Evolutionary conservation across 2,113 vertebrate genomes (phyloP), one percentile per base, ranked within the genome.

Genomic region (Vimba vimba): DNA sequence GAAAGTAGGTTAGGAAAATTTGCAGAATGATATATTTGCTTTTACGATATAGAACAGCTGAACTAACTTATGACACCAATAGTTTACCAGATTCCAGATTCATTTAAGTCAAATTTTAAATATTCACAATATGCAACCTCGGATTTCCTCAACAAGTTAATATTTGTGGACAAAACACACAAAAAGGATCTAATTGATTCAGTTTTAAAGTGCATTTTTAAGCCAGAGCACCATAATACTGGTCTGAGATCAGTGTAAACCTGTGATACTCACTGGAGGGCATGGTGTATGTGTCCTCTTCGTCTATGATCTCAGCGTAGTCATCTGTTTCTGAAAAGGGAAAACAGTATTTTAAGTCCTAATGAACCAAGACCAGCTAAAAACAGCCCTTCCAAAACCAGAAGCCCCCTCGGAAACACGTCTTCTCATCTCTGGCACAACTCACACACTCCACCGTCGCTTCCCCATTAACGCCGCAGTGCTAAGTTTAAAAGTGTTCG

Each of bases 291-390:
- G 97, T 98, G 90, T 99, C 98, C 91, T 99, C 98, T 90, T 99
- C 98, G 86, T 99, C 98, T 93, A 99, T 97, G 88, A 99, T 99
- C 95, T 99, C 98, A 25, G 98, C 98, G 81, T 99, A 99, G 93
- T 99, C 98, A 47, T 99, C 98, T 0, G 98, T 99, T 93, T 99
- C 98, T 99, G 95, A 92, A 90, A 89, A 86, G 33, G 50, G 21
- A 79, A n/a, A 71, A 83, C 33, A 83, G 69, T 25, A 55, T 79
- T 50, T 39, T 36, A 69, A 84, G 45, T 25, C 66, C 47, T n/a
- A 83, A 59, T 1, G 36, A 36, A 19, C 27, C 57, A 76, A 52
- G 43, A 64, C 47, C 43, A 60, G 59, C 23, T 79, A 30, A 60
- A 74, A 64, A 30, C 66, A 36, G 50, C 52, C 3, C 7, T 25